Base-by-base conservation (phyloP, 2,113 vertebrate species). In the Triplophysa siluroides region DNA sequence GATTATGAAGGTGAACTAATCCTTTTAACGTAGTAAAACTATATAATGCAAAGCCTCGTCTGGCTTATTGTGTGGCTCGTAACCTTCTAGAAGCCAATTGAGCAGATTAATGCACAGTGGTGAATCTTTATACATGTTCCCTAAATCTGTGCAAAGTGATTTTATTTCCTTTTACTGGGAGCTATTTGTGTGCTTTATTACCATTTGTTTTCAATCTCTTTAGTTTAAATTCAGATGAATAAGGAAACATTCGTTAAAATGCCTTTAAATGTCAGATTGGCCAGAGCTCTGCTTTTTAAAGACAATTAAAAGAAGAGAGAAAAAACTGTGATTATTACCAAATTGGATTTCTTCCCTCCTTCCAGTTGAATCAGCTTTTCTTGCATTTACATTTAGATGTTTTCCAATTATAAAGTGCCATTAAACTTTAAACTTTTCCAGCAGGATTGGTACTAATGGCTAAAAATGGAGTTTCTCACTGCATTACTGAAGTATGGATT, bases 91-190 rank as follows among this genome's bases (percentile, higher is more conserved):
- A 13, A 12, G 7, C 41, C 24, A 69, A 41, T 7, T 61, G 23
- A 41, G n/a, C 58, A 75, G 24, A 24, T 75, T 14, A 47, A 19
- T 26, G 41, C 21, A 18, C 33, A 19, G 26, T 63, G 18, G 38
- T 21, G 24, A 62, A 26, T 47, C 21, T 9, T 7, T 58, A n/a
- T 45, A 60, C 29, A 41, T 41, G 38, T 18, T 6, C 33, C 33
- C 5, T 38, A 7, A 29, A 62, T 71, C 86, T 76, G 54, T 74
- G 16, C 9, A 81, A 73, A 89, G 84, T 86, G 80, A 89, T 87
- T 87, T 80, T 80, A 82, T 68, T 85, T 78, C 8, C 6, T 84
- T 54, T 83, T 85, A 87, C 82, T 88, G 80, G 69, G 81, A 61
- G 29, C 14, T 70, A 70, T 72, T 14, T 78, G 7, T 75, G n/a